Evolutionary conservation across 2,797 vertebrate genomes (phyloP).

Genomic region (Bufotes viridis): DNA sequence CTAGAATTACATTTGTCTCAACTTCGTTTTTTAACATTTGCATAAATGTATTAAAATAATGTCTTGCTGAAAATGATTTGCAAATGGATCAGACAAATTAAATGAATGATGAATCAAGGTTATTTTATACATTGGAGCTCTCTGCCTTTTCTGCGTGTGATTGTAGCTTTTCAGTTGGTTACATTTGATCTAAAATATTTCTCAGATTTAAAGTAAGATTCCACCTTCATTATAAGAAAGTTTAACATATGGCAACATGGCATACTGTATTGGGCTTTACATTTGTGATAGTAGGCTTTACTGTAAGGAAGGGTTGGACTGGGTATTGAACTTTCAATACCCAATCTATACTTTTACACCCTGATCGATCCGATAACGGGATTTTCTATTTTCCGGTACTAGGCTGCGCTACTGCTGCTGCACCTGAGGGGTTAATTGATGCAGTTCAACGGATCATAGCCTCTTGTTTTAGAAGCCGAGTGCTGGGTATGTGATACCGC

Average conservation of each 20-base stretch:
- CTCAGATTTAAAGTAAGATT: neutral
- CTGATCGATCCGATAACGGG: too few relatives aligned
- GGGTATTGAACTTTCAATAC: too few relatives aligned
- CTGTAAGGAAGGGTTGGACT: neutral
- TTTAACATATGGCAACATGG: neutral
- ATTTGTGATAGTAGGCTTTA: neutral
- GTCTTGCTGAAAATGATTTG: constrained; percentile 58
- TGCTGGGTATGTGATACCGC: too few relatives aligned
- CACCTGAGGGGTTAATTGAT: too few relatives aligned
- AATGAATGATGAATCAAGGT: constrained; percentile 60
- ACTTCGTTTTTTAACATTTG: constrained; percentile 58
- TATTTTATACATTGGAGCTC: constrained; percentile 41
- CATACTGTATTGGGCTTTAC: neutral
- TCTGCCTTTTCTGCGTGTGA: neutral
- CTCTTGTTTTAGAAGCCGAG: too few relatives aligned
- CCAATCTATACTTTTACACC: too few relatives aligned
- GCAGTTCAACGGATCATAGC: too few relatives aligned
- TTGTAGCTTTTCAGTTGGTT: neutral
- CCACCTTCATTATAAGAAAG: neutral
- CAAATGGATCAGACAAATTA: constrained; percentile 59
- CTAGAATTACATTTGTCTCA: constrained; percentile 57
- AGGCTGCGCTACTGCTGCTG: too few relatives aligned
- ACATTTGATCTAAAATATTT: neutral
- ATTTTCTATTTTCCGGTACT: too few relatives aligned
- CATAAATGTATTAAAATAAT: constrained; percentile 62